Evolutionary conservation across 2,113 vertebrate species (phyloP).

Genomic region (Calyptommatus sinebrachiatus): DNA sequence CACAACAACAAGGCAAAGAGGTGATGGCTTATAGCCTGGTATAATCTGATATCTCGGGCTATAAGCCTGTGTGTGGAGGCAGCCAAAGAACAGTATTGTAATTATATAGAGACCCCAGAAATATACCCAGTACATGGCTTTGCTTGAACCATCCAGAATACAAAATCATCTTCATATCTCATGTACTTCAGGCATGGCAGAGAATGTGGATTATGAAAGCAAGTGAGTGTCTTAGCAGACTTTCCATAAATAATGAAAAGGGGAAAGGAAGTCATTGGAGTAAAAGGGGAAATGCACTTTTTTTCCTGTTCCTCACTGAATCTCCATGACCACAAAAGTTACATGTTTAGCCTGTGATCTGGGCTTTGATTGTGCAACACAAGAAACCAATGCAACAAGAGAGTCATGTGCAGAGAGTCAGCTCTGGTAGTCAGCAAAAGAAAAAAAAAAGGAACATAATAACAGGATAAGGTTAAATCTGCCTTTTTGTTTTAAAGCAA

Average conservation of each 20-base stretch:
- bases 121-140: constrained; percentile 5
- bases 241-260: constrained; percentile 19
- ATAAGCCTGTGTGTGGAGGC: no score
- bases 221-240: background rate
- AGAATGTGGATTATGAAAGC: background rate
- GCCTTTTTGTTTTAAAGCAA: no score
- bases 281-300: constrained; percentile 56
- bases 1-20: no score
- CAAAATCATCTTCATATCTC: constrained; percentile 32
- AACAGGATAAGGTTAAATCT: constrained; percentile 46
- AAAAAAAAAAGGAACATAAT: constrained; percentile 55
- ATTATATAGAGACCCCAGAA: background rate
- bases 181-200: background rate
- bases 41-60: no score
- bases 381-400: constrained; percentile 56
- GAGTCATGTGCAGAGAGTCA: constrained; percentile 60
- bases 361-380: constrained; percentile 57
- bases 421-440: constrained; percentile 51
- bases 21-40: no score
- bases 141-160: constrained; percentile 9
- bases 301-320: constrained; percentile 6
- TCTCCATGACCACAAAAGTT: constrained; percentile 48
- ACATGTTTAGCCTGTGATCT: constrained; percentile 54
- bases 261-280: constrained; percentile 23
- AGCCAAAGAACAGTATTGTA: no score